Conservation (phyloP, 2,113 vertebrate genomes). For the Triplophysa rosa region DNA sequence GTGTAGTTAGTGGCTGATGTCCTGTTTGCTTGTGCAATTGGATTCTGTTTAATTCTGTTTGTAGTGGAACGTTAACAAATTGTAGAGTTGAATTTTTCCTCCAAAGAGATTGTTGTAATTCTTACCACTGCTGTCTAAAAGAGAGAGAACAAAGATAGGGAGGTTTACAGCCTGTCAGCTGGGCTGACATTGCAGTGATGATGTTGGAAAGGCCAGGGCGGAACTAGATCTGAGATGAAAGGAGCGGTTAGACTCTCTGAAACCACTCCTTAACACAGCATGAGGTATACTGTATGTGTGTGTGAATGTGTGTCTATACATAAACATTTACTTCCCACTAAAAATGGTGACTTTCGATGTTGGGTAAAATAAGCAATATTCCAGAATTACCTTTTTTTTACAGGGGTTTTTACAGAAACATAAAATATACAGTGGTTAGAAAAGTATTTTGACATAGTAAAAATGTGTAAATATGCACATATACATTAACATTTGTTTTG, state of each 20-base stretch:
- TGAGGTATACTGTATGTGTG: neutral
- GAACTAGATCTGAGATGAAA: constrained; percentile 64
- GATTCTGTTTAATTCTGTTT: constrained; percentile 19
- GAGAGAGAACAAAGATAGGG: constrained; percentile 28
- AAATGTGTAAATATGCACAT: too few species aligned
- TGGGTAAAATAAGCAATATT: neutral
- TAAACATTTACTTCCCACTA: constrained; percentile 35
- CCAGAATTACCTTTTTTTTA: neutral
- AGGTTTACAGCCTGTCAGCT: constrained; percentile 18
- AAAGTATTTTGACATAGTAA: neutral
- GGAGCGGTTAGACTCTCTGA: constrained; percentile 58
- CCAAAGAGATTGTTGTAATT: neutral
- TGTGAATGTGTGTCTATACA: constrained; percentile 47
- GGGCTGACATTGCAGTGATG: constrained; percentile 24
- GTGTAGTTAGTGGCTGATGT: constrained; percentile 28
- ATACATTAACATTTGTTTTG: too few species aligned
- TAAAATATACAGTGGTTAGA: neutral
- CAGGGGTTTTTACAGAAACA: neutral
- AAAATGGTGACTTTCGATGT: constrained; percentile 29
- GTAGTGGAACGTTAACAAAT: constrained; percentile 10
- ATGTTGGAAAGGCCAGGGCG: constrained; percentile 49
- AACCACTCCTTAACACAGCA: constrained; percentile 53
- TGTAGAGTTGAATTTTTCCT: neutral
- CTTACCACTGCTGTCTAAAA: constrained; percentile 17
- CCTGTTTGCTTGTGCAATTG: constrained; percentile 21